Evolutionary conservation across 2,888 invertebrate species (phyloP), one percentile per base, ranked within the genome.

Genomic region (Drosophila villosipedis): DNA sequence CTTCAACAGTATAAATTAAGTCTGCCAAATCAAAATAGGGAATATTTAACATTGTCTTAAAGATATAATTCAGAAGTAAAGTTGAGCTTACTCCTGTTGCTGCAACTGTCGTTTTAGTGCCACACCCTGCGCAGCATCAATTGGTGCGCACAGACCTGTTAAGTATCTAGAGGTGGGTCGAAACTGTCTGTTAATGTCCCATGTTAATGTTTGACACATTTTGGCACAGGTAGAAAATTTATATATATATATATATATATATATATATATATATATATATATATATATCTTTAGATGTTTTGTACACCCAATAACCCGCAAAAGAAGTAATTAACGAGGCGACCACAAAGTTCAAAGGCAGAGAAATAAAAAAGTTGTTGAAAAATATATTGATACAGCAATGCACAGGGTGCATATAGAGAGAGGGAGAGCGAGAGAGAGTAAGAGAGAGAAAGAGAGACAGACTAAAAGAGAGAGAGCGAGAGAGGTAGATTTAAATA

Each of bases 51-150:
- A 28, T 47, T 16, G 47, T 22, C 7, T 47, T 47, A 14, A 22
- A 47, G 14, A 22, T 47, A 12, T 47, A 47, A 16, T 7, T 47
- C 25, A 47, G 25, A 47, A 47, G 25, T 47, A 47, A 47, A 47
- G 16, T 47, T 47, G 5, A 12, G 30, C 30, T 30, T 30, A 52
- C 10, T 69, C 64, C 47, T 37, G 53, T 31, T 68, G 25, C 3
- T 25, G 50, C 58, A 69, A 65, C 58, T 57, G 52, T 59, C 3
- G 5, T 74, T 66, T 61, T 53, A 31, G 57, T 80, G 83, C 82
- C 81, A 82, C 82, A 84, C 82, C 82, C 82, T 83, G 82, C 77
- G 77, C 76, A 78, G 57, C 67, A 35, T 60, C 59, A 43, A 68
- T 67, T 68, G 41, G 63, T 63, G 73, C 66, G 80, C 75, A 70